phyloP scores from a whole-genome alignment of 2,113 vertebrate genomes.

The Gymnocephalus cernua region DNA sequence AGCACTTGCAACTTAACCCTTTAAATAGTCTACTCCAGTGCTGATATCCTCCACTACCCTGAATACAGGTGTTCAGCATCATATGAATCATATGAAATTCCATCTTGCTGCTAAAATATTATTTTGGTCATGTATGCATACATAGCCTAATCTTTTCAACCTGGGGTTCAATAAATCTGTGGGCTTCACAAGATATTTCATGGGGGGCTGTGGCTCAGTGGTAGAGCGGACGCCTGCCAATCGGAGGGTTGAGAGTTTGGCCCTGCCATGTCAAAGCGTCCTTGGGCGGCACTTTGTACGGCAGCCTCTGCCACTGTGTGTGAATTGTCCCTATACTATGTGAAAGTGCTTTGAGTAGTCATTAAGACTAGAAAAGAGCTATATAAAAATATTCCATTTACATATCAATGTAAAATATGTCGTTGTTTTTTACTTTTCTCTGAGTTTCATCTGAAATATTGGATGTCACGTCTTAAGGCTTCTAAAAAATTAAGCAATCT shows the following conservation, averaged over 20 bases:
- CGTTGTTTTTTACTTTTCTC: not conserved
- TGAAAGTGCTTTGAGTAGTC: no score
- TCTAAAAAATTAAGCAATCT: not conserved
- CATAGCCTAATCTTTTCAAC: not conserved
- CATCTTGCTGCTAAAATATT: not conserved
- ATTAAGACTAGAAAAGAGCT: no score
- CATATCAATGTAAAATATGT: no score
- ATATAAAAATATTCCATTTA: no score
- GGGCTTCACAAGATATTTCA: not conserved
- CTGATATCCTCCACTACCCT: constrained; percentile 7
- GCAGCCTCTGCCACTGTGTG: no score
- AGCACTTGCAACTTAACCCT: constrained; percentile 21
- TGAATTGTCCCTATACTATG: no score
- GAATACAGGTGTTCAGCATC: not conserved
- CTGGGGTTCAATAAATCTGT: not conserved
- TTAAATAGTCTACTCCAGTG: constrained; percentile 8
- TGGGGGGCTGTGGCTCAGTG: no score
- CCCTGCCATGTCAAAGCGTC: no score
- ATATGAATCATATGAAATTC: constrained; percentile 16
- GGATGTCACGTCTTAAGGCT: not conserved
- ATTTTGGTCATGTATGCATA: not conserved
- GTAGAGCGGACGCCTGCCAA: no score
- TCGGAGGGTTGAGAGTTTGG: no score
- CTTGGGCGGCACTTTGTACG: no score
- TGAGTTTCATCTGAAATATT: not conserved